Percentiles rank a stretch among this genome's conserved stretches.
Conservation (phyloP, 35 echinoderm and acorn worm species). For the Amphiura filiformis region DNA sequence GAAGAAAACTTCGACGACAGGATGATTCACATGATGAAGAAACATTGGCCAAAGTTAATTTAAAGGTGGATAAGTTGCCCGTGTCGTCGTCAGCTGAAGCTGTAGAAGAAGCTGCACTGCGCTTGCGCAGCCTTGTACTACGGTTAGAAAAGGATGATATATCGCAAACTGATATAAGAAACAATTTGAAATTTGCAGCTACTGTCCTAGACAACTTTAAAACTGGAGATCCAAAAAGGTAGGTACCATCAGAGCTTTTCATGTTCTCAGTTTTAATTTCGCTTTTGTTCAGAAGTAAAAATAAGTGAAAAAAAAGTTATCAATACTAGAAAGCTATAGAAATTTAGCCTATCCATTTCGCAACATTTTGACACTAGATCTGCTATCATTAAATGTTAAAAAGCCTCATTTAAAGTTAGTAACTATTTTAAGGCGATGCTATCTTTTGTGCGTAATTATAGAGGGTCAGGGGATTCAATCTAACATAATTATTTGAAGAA, state of each 20-base stretch:
- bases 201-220: constrained; percentile 60
- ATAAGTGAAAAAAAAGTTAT: too few species aligned
- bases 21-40: constrained; percentile 75
- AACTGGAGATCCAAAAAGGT: constrained; percentile 68
- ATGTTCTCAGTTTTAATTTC: not conserved
- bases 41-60: constrained; percentile 64
- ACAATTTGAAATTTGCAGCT: constrained; percentile 80
- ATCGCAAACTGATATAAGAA: constrained; percentile 63
- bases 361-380: too few species aligned
- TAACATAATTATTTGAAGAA: too few species aligned
- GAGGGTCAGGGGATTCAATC: too few species aligned
- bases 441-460: too few species aligned
- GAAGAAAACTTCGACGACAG: constrained; percentile 64
- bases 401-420: too few species aligned
- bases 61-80: constrained; percentile 67
- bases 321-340: too few species aligned
- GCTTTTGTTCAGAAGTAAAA: too few species aligned
- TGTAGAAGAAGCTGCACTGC: constrained; percentile 70
- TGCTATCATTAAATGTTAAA: too few species aligned
- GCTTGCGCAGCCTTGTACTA: constrained; percentile 78
- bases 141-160: constrained; percentile 77
- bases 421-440: too few species aligned
- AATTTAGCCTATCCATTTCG: too few species aligned
- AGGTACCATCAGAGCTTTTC: not conserved
- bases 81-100: constrained; percentile 66